Evolutionary conservation across 2,113 vertebrate genomes (phyloP), one percentile per base, ranked within the genome.

Genomic region (Prinia subflava): DNA sequence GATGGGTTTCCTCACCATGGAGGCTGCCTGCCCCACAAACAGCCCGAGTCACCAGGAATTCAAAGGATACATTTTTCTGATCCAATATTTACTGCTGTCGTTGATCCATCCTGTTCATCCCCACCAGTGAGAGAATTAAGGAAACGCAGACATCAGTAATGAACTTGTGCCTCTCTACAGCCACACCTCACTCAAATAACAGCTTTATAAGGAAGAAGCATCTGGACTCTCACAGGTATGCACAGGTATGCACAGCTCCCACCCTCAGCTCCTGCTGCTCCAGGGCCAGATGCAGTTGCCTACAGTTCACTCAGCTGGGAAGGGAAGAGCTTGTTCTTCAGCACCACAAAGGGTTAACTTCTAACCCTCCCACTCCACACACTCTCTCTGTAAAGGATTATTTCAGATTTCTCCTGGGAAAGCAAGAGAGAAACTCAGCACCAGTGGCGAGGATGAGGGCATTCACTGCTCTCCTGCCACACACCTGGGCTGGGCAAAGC

Each of bases 41-140:
- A 82, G 41, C 64, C 79, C 4, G 2, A 22, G 33, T 15, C 64
- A 62, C 33, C 3, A 13, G n/a, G 27, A 53, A 83, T 13, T 63
- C 44, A 94, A 98, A 98, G 98, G 98, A 98, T 98, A 98, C 98
- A 97, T 93, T 97, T 98, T 57, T 98, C 98, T 12, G 97, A 96
- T 87, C 88, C 92, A 33, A 83, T n/a, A 39, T 94, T 97, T 49
- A 93, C 39, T 8, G 95, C 95, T 46, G 94, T 65, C 0, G 89
- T 57, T 0, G 88, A 90, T n/a, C 97, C 96, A 2, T 97, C 96
- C 77, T 97, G 98, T 41, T 97, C 98, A 62, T 97, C 97, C 31
- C 90, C 95, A 19, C 95, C 97, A 65, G 98, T 98, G 89, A 91
- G 55, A 49, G 75, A 37, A 63, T 98, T 98, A 98, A 98, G 97